Conservation (phyloP, 2,797 vertebrate species). For the Falco concolor region DNA sequence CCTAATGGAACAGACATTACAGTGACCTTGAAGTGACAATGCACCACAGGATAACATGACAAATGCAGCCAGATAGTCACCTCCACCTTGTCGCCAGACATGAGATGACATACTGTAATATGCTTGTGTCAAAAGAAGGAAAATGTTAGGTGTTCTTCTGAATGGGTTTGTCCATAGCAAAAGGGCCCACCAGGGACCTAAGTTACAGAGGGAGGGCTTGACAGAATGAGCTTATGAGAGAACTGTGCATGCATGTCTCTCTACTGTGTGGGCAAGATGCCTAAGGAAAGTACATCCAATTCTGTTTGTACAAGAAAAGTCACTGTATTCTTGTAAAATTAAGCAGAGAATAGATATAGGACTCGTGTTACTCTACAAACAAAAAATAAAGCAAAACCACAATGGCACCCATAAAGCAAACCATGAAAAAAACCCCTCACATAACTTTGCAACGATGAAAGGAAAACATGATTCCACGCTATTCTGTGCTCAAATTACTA, state of each 20-base stretch:
- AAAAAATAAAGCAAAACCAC: background rate
- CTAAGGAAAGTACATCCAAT: background rate
- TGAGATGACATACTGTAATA: background rate
- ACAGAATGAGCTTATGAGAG: background rate
- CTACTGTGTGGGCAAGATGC: background rate
- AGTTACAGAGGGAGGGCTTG: background rate
- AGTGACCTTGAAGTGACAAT: constrained; percentile 53
- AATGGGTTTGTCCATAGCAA: constrained; percentile 1
- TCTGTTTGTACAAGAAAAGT: background rate
- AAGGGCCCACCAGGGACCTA: background rate
- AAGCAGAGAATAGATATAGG: background rate
- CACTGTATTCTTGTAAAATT: background rate
- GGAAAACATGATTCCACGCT: background rate
- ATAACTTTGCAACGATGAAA: background rate
- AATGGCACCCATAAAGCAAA: background rate
- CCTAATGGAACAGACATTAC: background rate
- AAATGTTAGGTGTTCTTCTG: constrained; percentile 22
- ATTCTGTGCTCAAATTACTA: background rate
- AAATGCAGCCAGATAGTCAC: constrained; percentile 33
- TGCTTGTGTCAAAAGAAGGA: background rate
- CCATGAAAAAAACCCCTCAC: background rate
- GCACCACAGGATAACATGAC: background rate
- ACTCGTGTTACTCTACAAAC: background rate
- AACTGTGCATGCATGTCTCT: background rate
- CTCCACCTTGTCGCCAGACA: background rate